phyloP scores from a whole-genome alignment of 2,113 vertebrate species.

The Rhabdomys dilectus region DNA sequence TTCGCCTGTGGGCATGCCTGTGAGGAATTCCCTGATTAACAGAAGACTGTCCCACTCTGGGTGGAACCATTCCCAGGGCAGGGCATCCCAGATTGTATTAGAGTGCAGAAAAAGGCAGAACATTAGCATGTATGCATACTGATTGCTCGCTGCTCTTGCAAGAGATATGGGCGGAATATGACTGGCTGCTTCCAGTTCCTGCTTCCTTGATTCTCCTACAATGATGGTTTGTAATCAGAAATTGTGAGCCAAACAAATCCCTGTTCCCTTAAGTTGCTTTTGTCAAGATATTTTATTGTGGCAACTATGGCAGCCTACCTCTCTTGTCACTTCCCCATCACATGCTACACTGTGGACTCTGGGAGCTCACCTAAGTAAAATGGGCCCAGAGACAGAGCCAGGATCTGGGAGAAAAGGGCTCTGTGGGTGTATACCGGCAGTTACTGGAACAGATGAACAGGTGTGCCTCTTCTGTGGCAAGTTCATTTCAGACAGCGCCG shows the following conservation, averaged over 20 bases:
- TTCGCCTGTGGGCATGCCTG: background rate
- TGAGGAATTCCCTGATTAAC: background rate
- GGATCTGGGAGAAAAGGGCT: background rate
- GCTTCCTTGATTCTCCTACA: background rate
- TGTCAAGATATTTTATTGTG: background rate
- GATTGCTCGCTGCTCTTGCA: background rate
- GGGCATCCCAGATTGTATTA: background rate
- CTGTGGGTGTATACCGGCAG: fast-evolving
- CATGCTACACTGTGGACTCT: fast-evolving
- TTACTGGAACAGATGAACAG: background rate
- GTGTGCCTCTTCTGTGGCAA: background rate
- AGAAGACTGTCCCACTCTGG: background rate
- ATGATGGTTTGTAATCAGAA: too few species aligned
- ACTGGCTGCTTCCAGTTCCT: background rate
- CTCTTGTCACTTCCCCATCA: too few species aligned
- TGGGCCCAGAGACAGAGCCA: background rate
- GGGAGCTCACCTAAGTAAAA: background rate
- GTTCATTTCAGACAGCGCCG: background rate
- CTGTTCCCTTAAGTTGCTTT: background rate
- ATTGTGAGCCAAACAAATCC: background rate
- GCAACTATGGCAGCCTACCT: too few species aligned
- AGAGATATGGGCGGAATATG: background rate
- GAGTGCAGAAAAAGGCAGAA: background rate
- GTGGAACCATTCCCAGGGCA: too few species aligned
- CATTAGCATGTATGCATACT: background rate